These are phyloP conservation scores for Drosophila nr. perissopoda DNA, from an alignment of 2,888 invertebrate species.

Conservation along the genomic window DNA sequence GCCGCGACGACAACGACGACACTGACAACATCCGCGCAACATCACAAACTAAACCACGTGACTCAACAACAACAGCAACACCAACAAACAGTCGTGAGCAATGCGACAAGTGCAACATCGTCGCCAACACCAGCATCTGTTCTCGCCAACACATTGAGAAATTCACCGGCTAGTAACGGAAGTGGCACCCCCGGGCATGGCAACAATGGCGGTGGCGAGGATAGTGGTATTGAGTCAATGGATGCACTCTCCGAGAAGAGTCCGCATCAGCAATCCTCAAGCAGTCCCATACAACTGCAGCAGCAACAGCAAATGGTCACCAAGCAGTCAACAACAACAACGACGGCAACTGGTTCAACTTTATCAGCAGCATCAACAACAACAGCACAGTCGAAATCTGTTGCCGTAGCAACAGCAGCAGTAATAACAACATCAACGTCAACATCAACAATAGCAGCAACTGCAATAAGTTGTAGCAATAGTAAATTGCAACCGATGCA, in stretches of 20 bases:
- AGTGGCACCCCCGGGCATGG: slow-evolving; percentile 86
- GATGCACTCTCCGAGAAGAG: slow-evolving; percentile 96
- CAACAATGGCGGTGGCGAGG: slow-evolving; percentile 88
- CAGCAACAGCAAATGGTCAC: slow-evolving; percentile 29
- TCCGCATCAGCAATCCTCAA: slow-evolving; percentile 91
- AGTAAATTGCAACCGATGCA: slow-evolving; percentile 28
- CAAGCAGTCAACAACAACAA: slow-evolving; percentile 24
- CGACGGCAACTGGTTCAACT: slow-evolving; percentile 3
- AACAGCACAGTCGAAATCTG: slow-evolving; percentile 23
- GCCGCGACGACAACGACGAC: slow-evolving; percentile 5
- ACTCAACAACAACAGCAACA: slow-evolving; percentile 16
- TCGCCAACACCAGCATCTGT: slow-evolving; percentile 59
- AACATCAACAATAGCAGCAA: slow-evolving; percentile 16
- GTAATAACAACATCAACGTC: slow-evolving; percentile 16
- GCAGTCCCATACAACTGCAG: slow-evolving; percentile 86
- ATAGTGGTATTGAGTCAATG: slow-evolving; percentile 97
- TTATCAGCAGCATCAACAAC: slow-evolving; percentile 23
- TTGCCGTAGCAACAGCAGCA: slow-evolving; percentile 1
- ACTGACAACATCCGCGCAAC: slow-evolving; percentile 13
- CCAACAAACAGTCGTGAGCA: slow-evolving; percentile 6
- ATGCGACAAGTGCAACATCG: slow-evolving; percentile 26
- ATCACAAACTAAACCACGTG: slow-evolving; percentile 35
- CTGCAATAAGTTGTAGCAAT: slow-evolving; percentile 33
- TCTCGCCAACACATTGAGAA: slow-evolving; percentile 70
- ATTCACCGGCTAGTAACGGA: slow-evolving; percentile 84